phyloP scores from a whole-genome alignment of 1,140 invertebrate species.

The Bacillus rossius region DNA sequence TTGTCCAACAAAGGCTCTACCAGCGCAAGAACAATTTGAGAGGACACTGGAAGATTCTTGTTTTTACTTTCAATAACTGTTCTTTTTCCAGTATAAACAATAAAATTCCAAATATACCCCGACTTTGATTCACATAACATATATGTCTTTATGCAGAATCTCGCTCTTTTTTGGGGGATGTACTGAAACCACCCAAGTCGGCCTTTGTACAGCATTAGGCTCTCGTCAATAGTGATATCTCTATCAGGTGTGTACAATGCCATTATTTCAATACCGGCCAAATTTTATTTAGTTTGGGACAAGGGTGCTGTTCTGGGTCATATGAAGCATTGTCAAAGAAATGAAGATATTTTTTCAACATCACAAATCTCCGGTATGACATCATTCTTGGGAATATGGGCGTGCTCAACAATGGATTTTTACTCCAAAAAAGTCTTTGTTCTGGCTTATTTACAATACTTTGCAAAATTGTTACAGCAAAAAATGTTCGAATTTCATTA shows the following conservation, averaged over 20 bases:
- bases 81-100: not conserved
- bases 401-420: too few species aligned
- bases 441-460: too few species aligned
- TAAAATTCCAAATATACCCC: not conserved
- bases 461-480: too few species aligned
- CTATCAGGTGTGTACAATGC: slow-evolving; percentile 6
- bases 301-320: too few species aligned
- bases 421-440: too few species aligned
- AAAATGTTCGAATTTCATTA: too few species aligned
- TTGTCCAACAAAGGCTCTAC: slow-evolving; percentile 6
- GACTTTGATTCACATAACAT: slow-evolving; percentile 13
- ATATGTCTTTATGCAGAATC: slow-evolving; percentile 17
- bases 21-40: slow-evolving; percentile 5
- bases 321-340: too few species aligned
- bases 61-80: not conserved
- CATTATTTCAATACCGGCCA: too few species aligned
- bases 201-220: slow-evolving; percentile 17
- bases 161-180: slow-evolving; percentile 16
- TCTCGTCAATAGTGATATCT: slow-evolving; percentile 14
- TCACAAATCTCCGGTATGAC: too few species aligned
- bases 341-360: too few species aligned
- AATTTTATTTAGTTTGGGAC: too few species aligned
- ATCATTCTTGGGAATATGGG: too few species aligned
- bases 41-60: not conserved
- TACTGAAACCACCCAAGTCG: slow-evolving; percentile 16